phyloP scores from a whole-genome alignment of 2,113 vertebrate genomes.

The Noturus placidus region DNA sequence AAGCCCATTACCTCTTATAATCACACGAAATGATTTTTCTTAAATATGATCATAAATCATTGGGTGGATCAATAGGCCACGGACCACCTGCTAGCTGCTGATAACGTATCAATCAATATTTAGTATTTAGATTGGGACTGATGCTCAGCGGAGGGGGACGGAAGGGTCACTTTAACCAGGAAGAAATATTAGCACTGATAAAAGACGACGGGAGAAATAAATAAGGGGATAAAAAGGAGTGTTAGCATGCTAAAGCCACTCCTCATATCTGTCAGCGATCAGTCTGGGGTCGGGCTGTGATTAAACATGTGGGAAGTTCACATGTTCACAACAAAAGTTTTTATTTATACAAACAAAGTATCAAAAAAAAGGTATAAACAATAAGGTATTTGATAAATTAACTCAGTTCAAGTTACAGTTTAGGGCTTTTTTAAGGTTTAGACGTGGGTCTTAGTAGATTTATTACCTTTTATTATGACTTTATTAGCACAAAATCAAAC shows the following conservation, averaged over 20 bases:
- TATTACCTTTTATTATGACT: background rate
- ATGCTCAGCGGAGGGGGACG: conserved; percentile 78
- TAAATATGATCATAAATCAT: conserved; percentile 99
- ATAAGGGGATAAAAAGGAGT: conserved; percentile 63
- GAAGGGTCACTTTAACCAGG: conserved; percentile 78
- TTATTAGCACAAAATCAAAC: background rate
- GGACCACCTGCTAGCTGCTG: conserved; percentile 92
- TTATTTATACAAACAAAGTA: background rate
- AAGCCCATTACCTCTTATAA: conserved; percentile 96
- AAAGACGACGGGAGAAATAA: conserved; percentile 70
- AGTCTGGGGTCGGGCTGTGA: conserved; percentile 77
- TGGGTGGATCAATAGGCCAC: conserved; percentile 90
- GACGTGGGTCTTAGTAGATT: background rate
- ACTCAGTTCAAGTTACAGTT: background rate
- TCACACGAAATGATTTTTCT: conserved; percentile 99
- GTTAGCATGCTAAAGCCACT: conserved; percentile 84
- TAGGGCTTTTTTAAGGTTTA: background rate
- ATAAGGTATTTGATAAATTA: background rate
- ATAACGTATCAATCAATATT: conserved; percentile 99
- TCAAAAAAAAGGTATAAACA: background rate
- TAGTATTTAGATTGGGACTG: conserved; percentile 99
- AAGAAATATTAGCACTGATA: conserved; percentile 97
- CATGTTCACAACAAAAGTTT: too few species aligned
- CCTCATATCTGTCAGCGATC: conserved; percentile 93
- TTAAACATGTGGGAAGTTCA: conserved; percentile 81